A percentile compares a stretch with the other conserved stretches of the same genome.
Conservation (phyloP, 2,888 invertebrate genomes). For the Tinea trinotella region DNA sequence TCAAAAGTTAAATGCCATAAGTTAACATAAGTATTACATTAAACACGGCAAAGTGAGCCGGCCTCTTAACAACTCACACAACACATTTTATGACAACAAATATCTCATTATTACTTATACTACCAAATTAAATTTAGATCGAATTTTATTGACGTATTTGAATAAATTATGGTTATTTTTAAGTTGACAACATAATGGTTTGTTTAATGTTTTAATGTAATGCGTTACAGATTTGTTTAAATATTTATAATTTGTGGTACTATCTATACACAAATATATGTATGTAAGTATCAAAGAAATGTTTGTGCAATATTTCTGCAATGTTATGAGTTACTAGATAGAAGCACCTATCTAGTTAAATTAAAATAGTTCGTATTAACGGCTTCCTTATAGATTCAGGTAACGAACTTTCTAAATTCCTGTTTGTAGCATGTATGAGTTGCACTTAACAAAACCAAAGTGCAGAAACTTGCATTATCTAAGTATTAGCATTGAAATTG, state of each 20-base stretch:
- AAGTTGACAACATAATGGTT: slow-evolving; percentile 17
- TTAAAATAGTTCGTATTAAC: too few relatives aligned
- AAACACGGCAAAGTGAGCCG: slow-evolving; percentile 5
- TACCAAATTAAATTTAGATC: slow-evolving; percentile 14
- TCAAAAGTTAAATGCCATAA: background rate
- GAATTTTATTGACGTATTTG: slow-evolving; percentile 4
- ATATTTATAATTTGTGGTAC: too few relatives aligned
- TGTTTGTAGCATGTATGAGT: background rate
- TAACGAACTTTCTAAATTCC: slow-evolving; percentile 1
- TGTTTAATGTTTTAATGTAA: slow-evolving; percentile 4
- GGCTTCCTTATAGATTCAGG: background rate
- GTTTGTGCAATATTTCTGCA: too few relatives aligned
- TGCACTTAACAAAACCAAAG: slow-evolving; percentile 11
- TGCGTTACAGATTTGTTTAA: too few relatives aligned
- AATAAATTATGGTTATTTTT: background rate
- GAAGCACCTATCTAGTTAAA: background rate
- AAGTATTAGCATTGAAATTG: slow-evolving; percentile 19
- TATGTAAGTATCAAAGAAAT: too few relatives aligned
- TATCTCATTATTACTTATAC: background rate
- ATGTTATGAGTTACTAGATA: too few relatives aligned
- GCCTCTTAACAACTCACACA: background rate
- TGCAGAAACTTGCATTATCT: slow-evolving; percentile 11
- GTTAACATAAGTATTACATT: slow-evolving; percentile 17
- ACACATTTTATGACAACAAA: slow-evolving; percentile 16
- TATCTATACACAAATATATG: too few relatives aligned